Conservation (phyloP, 2,888 invertebrate species). For the Archips xylosteana region DNA sequence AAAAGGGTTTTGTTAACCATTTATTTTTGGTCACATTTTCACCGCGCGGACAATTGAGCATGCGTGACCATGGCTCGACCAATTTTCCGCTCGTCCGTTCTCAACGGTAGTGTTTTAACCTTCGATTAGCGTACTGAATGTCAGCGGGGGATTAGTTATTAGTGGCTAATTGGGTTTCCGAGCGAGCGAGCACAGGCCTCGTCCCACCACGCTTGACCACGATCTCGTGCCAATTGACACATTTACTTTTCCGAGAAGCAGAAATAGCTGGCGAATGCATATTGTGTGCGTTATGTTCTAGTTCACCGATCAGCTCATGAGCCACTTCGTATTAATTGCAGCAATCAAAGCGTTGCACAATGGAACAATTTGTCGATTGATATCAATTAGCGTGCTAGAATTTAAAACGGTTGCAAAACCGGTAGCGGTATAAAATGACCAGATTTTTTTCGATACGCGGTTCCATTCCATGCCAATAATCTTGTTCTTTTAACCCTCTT, state of each 20-base stretch:
- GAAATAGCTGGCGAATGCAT: not conserved
- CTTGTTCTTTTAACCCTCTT: not conserved
- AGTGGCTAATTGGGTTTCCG: constrained; percentile 24
- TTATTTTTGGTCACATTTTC: constrained; percentile 7
- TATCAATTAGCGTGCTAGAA: constrained; percentile 25
- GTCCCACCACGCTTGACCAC: constrained; percentile 14
- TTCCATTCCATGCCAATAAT: not conserved
- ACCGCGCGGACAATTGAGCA: constrained; percentile 16
- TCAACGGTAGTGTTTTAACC: constrained; percentile 17
- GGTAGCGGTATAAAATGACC: constrained; percentile 9
- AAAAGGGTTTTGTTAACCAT: not conserved
- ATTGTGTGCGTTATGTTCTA: not conserved
- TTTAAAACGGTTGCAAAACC: constrained; percentile 20
- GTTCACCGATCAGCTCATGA: constrained; percentile 1
- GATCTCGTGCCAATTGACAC: constrained; percentile 25
- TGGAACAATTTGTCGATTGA: constrained; percentile 28
- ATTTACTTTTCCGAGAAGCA: constrained; percentile 16
- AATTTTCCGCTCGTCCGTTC: constrained; percentile 28
- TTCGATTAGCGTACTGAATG: constrained; percentile 37
- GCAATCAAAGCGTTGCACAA: constrained; percentile 16
- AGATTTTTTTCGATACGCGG: not conserved
- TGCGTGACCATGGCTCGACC: constrained; percentile 25
- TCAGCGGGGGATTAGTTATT: constrained; percentile 26
- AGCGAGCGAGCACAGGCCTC: not conserved
- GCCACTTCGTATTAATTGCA: constrained; percentile 13